Evolutionary conservation across 2,888 invertebrate species (phyloP).

Genomic region (Acleris laterana): DNA sequence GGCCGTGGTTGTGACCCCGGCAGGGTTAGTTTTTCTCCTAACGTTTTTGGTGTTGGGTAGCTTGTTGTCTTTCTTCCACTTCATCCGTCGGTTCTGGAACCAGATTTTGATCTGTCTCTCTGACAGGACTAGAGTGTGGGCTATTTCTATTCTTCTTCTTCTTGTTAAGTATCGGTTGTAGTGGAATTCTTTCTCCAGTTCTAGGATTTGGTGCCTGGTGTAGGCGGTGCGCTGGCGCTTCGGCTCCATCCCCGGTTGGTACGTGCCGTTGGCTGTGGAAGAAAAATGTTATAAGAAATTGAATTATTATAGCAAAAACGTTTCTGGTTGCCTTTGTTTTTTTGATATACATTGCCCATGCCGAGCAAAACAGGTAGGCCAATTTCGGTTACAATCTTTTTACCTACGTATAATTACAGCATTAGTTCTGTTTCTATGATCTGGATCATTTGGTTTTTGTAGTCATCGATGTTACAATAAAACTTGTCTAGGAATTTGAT

Average conservation of each 20-base stretch:
- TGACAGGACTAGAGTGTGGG: constrained; percentile 97
- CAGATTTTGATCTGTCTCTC: constrained; percentile 94
- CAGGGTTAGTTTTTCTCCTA: constrained; percentile 90
- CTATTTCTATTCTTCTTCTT: constrained; percentile 97
- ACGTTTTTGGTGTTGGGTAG: constrained; percentile 92
- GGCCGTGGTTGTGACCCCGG: constrained; percentile 86
- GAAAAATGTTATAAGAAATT: constrained; percentile 50
- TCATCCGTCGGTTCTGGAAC: constrained; percentile 94
- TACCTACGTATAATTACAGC: too few relatives aligned
- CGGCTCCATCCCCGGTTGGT: constrained; percentile 96
- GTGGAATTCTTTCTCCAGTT: constrained; percentile 98
- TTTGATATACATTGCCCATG: too few relatives aligned
- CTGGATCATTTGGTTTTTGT: too few relatives aligned
- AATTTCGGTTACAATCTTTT: too few relatives aligned
- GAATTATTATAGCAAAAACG: too few relatives aligned
- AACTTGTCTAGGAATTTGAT: too few relatives aligned
- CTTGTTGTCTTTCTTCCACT: constrained; percentile 92
- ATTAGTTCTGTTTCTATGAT: too few relatives aligned
- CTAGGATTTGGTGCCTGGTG: constrained; percentile 98
- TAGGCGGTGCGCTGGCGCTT: constrained; percentile 98
- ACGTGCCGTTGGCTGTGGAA: constrained; percentile 93
- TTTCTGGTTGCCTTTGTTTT: too few relatives aligned
- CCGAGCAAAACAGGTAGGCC: too few relatives aligned
- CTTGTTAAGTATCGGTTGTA: constrained; percentile 98
- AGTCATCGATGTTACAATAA: too few relatives aligned